phyloP scores from a whole-genome alignment of 2,797 vertebrate species.

The Cirrhinus mrigala region DNA sequence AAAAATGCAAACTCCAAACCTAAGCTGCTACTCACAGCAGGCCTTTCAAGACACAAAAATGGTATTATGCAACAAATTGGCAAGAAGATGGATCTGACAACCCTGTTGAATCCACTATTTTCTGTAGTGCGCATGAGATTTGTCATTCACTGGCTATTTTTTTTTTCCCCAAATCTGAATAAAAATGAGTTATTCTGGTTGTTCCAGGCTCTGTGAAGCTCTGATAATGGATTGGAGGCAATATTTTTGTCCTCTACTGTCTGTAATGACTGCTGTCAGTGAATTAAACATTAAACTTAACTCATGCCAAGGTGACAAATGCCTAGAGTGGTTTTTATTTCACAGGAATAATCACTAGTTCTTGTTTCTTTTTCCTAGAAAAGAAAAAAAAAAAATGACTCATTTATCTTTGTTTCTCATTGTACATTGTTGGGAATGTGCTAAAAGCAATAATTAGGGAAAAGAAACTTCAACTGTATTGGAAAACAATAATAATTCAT shows the following conservation, averaged over 20 bases:
- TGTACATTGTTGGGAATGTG: not conserved
- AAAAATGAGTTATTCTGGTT: constrained; percentile 66
- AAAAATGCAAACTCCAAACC: constrained; percentile 70
- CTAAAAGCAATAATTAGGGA: not conserved
- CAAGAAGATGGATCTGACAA: constrained; percentile 62
- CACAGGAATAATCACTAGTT: constrained; percentile 7
- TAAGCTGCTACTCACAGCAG: constrained; percentile 59
- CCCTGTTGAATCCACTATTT: constrained; percentile 65
- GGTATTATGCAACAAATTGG: constrained; percentile 63
- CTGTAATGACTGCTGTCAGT: constrained; percentile 43
- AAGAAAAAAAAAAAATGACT: not conserved
- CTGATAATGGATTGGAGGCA: constrained; percentile 56
- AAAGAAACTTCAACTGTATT: not conserved
- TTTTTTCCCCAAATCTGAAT: constrained; percentile 60
- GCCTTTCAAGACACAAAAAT: constrained; percentile 55
- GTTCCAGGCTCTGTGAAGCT: constrained; percentile 57
- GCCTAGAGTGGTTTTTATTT: constrained; percentile 25
- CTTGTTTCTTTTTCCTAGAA: not conserved
- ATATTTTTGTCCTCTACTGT: constrained; percentile 53
- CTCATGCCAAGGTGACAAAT: constrained; percentile 32
- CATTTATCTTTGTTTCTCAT: constrained; percentile 4
- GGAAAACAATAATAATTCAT: not conserved
- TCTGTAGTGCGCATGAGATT: constrained; percentile 54
- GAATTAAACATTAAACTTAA: constrained; percentile 44
- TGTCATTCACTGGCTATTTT: constrained; percentile 63